Percentiles rank a stretch among this genome's conserved stretches.
These are phyloP conservation scores for Dendrolimus punctatus DNA, from an alignment of 1,140 invertebrate genomes.

Conservation along the genomic window DNA sequence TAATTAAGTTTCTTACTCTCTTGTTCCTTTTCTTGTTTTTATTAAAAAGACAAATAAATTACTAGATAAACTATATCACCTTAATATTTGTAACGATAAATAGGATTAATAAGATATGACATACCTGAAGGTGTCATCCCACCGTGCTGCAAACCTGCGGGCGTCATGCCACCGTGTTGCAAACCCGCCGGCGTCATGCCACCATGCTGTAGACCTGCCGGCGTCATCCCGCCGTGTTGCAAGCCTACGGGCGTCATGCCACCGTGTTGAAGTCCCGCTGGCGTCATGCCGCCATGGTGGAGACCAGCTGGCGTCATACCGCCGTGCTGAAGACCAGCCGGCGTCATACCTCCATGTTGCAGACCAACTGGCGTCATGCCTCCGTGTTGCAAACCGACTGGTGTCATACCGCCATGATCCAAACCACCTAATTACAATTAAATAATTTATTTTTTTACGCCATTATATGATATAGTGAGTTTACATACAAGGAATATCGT, in stretches of 20 bases:
- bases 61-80: background rate
- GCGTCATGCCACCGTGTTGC: constrained; percentile 44
- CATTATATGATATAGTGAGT: too few relatives aligned
- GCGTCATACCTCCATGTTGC: constrained; percentile 44
- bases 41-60: too few relatives aligned
- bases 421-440: constrained; percentile 20
- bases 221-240: constrained; percentile 35
- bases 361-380: constrained; percentile 18
- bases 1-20: too few relatives aligned
- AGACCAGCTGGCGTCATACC: constrained; percentile 37
- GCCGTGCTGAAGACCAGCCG: constrained; percentile 35
- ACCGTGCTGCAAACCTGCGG: constrained; percentile 42
- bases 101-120: too few relatives aligned
- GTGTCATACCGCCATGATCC: constrained; percentile 49
- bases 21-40: too few relatives aligned
- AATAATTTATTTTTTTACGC: too few relatives aligned
- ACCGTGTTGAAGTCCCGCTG: too few relatives aligned
- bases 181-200: constrained; percentile 44
- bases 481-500: too few relatives aligned
- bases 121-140: constrained; percentile 43
- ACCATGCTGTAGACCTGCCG: constrained; percentile 25
- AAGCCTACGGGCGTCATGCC: constrained; percentile 28
- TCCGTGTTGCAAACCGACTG: constrained; percentile 19
- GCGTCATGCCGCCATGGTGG: constrained; percentile 28
- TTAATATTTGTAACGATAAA: constrained; percentile 12